Base-by-base conservation (phyloP, 1,140 invertebrate species). In the Drosophila leontia region DNA sequence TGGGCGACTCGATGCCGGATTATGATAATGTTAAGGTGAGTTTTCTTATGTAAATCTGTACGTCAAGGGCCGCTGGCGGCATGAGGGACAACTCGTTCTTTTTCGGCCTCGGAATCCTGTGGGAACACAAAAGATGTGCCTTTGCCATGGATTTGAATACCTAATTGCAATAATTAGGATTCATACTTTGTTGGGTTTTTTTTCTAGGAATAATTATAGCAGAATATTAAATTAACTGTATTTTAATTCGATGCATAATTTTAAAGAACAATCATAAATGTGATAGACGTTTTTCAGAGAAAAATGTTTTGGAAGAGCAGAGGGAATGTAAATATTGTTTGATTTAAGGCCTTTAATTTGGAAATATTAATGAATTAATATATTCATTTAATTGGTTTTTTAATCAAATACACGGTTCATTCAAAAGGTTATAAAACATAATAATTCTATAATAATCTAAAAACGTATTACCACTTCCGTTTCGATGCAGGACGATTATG, bases 11-110 rank as follows among this genome's bases (percentile, higher is more conserved):
- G 65, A 91, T 92, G 82, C 93, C 93, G 57, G 93, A 94, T 92
- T 94, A 93, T 91, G 94, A 95, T 74, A 94, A 94, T 83, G 92
- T 94, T 70, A 94, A 94, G 94, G 94, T 95, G 90, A 93, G 80
- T 75, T 82, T 78, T 78, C 64, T 76, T 80, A 90, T 90, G 81
- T 85, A 90, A 90, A 90, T 90, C 59, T 19, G 42, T 7, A 12
- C 23, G 19, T 15, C 55, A 42, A 57, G 53, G 53, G 53, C 53
- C 37, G n/a, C n/a, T 26, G 7, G 23, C 19, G 19, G 19, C 41
- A 35, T 29, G 13, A n/a, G n/a, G 59, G 42, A 48, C 59, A 63
- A 64, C 64, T 67, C 64, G 59, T 63, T 48, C 37, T 13, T 55
- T 69, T 44, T 26, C 9, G 13, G 34, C 23, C 19, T 42, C 15